Base-by-base conservation (phyloP, 2,888 invertebrate species). In the Griposia aprilina region DNA sequence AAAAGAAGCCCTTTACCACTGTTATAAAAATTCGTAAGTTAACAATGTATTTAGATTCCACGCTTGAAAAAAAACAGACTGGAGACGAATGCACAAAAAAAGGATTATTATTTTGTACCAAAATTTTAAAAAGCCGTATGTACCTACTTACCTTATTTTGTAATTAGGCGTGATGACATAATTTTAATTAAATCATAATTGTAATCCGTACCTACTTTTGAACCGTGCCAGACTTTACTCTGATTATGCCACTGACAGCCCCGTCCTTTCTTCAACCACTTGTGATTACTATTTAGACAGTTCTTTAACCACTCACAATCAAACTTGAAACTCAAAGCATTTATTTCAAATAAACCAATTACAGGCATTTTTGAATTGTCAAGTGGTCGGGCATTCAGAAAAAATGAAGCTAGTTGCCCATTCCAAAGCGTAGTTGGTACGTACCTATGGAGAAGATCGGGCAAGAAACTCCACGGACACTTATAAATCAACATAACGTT, bases 11-110 rank as follows among this genome's bases (percentile, higher is more conserved):
- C 26, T 92, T 94, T 81, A 92, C 92, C 68, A 94, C 94, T 48
- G 92, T 96, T 77, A 92, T 96, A 82, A 94, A 95, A 91, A 94
- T 94, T 90, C 94, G 96, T 96, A 94, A 96, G 96, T 96, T 80
- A 68, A 71, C 68, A 48, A 45, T 45, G 45, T 45, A 67, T n/a
- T 66, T 55, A 45, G n/a, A 3, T 59, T 36, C 1, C 55, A 26
- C 57, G 11, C 17, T 57, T 11, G 15, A 78, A 69, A 50, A 50
- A 45, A 62, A 36, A 17, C 2, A n/a, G 10, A 36, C 1, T 30
- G 23, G 23, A 52, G 6, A 20, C 17, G 13, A 50, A 30, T 48
- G 48, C 26, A 1, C 41, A 11, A 75, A 36, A 10, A 59, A n/a
- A 20, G 11, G 10, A 20, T 72, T 41, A 45, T n/a, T n/a, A 60